These are phyloP conservation scores for Ernsta delagoae DNA, from an alignment of 2,888 invertebrate species.

Conservation along the genomic window DNA sequence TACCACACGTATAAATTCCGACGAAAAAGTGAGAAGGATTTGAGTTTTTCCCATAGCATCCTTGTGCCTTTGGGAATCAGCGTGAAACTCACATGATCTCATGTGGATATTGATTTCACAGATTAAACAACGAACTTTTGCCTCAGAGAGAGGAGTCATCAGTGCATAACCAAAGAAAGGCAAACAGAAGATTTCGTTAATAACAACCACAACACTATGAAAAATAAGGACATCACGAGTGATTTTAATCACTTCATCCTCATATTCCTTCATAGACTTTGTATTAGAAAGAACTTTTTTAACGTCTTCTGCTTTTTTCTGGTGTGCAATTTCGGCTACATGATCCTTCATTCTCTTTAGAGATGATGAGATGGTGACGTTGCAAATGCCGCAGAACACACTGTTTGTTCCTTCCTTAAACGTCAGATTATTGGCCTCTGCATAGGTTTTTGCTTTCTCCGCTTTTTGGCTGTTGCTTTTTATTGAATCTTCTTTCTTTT, in stretches of 20 bases:
- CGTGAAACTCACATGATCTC: constrained; percentile 31
- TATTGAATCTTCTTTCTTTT: neutral
- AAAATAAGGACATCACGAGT: no score
- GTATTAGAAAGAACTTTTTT: constrained; percentile 1
- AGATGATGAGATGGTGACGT: constrained; percentile 47
- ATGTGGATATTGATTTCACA: constrained; percentile 42
- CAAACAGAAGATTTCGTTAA: constrained; percentile 52
- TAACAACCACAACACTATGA: constrained; percentile 32
- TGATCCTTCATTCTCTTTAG: constrained; percentile 54
- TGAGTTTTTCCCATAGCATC: constrained; percentile 22
- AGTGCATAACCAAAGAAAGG: constrained; percentile 42
- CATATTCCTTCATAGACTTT: neutral
- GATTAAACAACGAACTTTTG: constrained; percentile 45
- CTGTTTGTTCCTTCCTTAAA: constrained; percentile 44
- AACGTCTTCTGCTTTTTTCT: constrained; percentile 37
- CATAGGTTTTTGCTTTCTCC: constrained; percentile 38
- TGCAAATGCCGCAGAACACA: constrained; percentile 49
- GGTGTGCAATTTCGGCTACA: constrained; percentile 50
- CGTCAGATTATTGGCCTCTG: constrained; percentile 47
- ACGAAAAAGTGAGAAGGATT: constrained; percentile 37
- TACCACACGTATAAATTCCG: constrained; percentile 48
- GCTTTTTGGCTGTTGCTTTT: neutral
- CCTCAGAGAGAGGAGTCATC: constrained; percentile 38
- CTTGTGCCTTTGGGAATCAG: constrained; percentile 30
- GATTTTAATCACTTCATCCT: no score